Percentiles rank a stretch among this genome's conserved stretches.
Conservation (phyloP, 2,888 invertebrate species). For the Aleiodes alternator region DNA sequence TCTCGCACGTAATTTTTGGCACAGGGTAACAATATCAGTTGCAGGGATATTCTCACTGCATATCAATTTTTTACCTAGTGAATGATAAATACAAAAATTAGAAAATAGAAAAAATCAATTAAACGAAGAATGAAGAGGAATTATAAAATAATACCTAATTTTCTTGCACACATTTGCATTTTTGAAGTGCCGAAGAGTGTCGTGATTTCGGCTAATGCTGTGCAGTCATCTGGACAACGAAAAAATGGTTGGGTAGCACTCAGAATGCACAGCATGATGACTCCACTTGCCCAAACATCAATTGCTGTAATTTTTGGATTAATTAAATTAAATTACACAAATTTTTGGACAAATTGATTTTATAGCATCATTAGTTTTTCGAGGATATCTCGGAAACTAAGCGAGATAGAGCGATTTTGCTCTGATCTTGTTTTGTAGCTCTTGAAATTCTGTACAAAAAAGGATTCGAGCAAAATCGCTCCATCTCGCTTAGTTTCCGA, state of each 20-base stretch:
- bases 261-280: constrained; percentile 87
- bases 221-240: constrained; percentile 86
- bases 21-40: constrained; percentile 73
- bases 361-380: neutral
- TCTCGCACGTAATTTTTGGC: constrained; percentile 67
- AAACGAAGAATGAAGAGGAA: neutral
- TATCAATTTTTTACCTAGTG: constrained; percentile 77
- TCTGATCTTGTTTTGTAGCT: too few relatives aligned
- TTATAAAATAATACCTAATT: constrained; percentile 77
- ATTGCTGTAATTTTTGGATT: constrained; percentile 78
- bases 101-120: constrained; percentile 43
- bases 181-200: constrained; percentile 85
- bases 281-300: constrained; percentile 93
- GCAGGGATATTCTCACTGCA: constrained; percentile 77
- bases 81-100: constrained; percentile 20
- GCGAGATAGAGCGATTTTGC: neutral
- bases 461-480: too few relatives aligned
- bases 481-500: too few relatives aligned
- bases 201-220: constrained; percentile 89
- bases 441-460: too few relatives aligned
- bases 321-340: neutral
- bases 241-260: constrained; percentile 91
- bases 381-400: neutral
- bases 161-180: constrained; percentile 82
- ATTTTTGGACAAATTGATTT: neutral